These are phyloP conservation scores for Drepanosiphum platanoidis DNA, from an alignment of 2,888 invertebrate species.

Conservation along the genomic window DNA sequence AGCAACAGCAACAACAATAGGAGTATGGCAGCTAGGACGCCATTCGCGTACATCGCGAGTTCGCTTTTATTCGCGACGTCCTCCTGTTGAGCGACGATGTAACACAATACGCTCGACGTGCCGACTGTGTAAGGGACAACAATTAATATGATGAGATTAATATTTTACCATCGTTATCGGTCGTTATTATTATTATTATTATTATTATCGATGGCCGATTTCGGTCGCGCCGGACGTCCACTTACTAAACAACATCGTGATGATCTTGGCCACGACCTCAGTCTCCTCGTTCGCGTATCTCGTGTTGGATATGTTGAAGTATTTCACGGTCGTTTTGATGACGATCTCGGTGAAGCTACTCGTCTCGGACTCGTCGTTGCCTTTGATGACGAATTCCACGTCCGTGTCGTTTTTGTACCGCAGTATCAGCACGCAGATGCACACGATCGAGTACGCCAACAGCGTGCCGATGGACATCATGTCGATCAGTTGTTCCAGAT, in stretches of 20 bases:
- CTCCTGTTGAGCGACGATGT: conserved; percentile 2
- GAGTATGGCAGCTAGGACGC: background rate
- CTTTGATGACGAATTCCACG: conserved; percentile 48
- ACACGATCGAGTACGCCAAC: conserved; percentile 91
- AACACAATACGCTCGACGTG: conserved; percentile 13
- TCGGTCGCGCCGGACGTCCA: background rate
- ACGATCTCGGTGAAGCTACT: background rate
- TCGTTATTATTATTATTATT: too few relatives aligned
- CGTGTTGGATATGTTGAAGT: conserved; percentile 78
- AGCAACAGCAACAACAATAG: conserved; percentile 18
- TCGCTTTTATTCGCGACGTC: background rate
- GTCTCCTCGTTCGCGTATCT: conserved; percentile 76
- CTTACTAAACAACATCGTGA: conserved; percentile 35
- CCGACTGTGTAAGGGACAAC: background rate
- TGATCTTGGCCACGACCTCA: conserved; percentile 67
- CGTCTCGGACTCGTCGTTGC: conserved; percentile 6
- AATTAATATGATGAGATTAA: too few relatives aligned
- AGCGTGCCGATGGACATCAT: conserved; percentile 96
- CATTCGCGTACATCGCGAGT: background rate
- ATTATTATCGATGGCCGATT: too few relatives aligned
- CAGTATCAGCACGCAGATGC: conserved; percentile 86
- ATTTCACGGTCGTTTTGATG: conserved; percentile 65
- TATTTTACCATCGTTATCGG: too few relatives aligned
- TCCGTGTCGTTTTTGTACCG: conserved; percentile 70
- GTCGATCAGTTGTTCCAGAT: conserved; percentile 89